Conservation (phyloP, 2,113 vertebrate genomes). For the Hiodon tergisus region DNA sequence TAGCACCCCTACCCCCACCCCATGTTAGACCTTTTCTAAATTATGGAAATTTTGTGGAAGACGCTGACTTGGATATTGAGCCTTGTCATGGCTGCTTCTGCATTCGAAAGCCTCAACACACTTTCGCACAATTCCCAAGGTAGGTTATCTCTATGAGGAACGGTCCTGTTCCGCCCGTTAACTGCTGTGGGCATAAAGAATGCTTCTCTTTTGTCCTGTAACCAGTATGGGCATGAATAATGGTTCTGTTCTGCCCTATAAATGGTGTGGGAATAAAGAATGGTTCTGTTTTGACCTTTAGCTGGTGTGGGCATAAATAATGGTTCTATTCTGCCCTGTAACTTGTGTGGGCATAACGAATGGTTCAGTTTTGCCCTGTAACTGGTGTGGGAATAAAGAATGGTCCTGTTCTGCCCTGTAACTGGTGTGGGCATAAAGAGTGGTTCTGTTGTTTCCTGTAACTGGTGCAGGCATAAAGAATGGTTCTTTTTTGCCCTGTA, state of each 20-base stretch:
- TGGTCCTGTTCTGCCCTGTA: too few species aligned
- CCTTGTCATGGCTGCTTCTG: constrained; percentile 88
- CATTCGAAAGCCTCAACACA: constrained; percentile 77
- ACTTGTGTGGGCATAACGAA: too few species aligned
- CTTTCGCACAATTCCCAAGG: constrained; percentile 94
- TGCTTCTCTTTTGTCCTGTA: background rate
- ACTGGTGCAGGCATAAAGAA: too few species aligned
- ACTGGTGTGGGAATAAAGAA: too few species aligned
- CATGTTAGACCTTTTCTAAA: constrained; percentile 76
- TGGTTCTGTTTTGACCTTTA: background rate
- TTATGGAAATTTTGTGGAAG: constrained; percentile 99
- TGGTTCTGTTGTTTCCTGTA: too few species aligned
- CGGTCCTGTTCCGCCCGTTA: background rate
- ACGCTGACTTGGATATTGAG: constrained; percentile 95
- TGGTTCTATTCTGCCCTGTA: too few species aligned
- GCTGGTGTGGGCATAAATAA: background rate
- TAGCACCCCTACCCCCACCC: constrained; percentile 67
- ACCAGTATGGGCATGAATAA: background rate
- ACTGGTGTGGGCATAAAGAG: too few species aligned
- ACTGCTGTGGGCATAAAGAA: background rate
- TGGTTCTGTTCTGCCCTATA: background rate
- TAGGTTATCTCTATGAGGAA: constrained; percentile 52
- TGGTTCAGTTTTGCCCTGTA: too few species aligned
- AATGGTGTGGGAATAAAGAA: background rate
- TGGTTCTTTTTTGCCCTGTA: background rate